Evolutionary conservation across 64 coral and sea anemone species (phyloP).

Genomic region (Stichodactyla mertensii): DNA sequence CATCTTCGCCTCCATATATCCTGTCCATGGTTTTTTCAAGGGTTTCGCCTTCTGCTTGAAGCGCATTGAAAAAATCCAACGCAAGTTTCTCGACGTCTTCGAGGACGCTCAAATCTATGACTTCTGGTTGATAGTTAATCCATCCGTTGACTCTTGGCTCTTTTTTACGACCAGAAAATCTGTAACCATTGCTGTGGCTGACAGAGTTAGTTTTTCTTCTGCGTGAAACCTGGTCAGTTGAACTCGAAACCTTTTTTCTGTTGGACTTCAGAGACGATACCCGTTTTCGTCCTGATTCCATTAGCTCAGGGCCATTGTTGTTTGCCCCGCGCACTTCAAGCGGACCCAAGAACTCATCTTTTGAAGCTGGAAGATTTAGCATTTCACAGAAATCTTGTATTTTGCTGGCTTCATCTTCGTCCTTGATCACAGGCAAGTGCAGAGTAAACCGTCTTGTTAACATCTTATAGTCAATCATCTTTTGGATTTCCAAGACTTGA

Average conservation of each 20-base stretch:
- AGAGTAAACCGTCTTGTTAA: neutral
- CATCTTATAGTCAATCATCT: neutral
- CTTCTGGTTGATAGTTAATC: neutral
- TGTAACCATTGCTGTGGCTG: neutral
- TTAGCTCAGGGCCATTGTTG: neutral
- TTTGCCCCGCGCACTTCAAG: neutral
- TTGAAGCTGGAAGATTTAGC: neutral
- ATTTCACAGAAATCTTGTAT: neutral
- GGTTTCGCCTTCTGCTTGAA: neutral
- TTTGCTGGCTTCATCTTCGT: neutral
- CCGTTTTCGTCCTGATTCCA: neutral
- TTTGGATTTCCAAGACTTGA: too few species aligned
- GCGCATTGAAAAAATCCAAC: neutral
- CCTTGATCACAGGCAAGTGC: neutral
- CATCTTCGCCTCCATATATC: neutral
- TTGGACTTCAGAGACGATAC: neutral
- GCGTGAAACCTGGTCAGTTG: neutral
- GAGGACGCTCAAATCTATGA: neutral
- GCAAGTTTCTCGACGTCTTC: conserved; percentile 2
- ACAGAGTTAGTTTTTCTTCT: neutral
- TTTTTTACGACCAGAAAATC: neutral
- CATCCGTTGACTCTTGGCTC: neutral
- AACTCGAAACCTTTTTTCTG: neutral
- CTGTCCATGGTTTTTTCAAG: neutral
- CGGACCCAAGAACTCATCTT: neutral